Evolutionary conservation across 2,888 invertebrate species (phyloP), one percentile per base, ranked within the genome.

Genomic region (Acrobasis suavella): DNA sequence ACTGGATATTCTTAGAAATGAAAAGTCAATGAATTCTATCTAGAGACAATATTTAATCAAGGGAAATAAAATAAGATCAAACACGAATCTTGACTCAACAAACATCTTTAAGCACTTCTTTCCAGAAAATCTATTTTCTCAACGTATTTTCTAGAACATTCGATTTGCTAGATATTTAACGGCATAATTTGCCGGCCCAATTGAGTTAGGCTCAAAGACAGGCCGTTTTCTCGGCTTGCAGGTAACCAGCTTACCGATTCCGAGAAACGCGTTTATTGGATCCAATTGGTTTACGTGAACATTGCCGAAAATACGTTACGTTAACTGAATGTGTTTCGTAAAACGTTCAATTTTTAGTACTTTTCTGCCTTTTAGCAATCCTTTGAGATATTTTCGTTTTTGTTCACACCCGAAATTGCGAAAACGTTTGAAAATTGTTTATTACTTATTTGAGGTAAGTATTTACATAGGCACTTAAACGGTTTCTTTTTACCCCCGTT

Each of bases 251-350:
- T 32, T 22, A 32, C 52, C 17, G 17, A 56, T 42, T 56, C 56
- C 2, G 22, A 22, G 42, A 22, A 56, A 56, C 56, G 22, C 56
- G 17, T 56, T 56, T 56, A 56, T 56, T 56, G 56, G 42, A 42
- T 56, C 56, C 42, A 56, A 56, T 56, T 56, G 56, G 42, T 56
- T 56, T 56, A 56, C 56, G 56, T 56, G 56, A 22, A 56, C 46
- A 56, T 56, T 56, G 56, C 56, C 56, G 56, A 56, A 56, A 56
- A 56, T 42, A 56, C 22, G 56, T 56, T 56, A 56, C 56, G 17
- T 56, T 56, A 14, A 15, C 42, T n/a, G 17, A 56, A 56, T 42
- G 56, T 56, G 56, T 56, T 56, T 39, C 55, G 56, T 14, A 17
- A 42, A 56, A 42, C 14, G 56, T 56, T 42, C 42, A 22, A 42